Base-by-base conservation (phyloP, 2,113 vertebrate genomes). In the Odocoileus virginianus region DNA sequence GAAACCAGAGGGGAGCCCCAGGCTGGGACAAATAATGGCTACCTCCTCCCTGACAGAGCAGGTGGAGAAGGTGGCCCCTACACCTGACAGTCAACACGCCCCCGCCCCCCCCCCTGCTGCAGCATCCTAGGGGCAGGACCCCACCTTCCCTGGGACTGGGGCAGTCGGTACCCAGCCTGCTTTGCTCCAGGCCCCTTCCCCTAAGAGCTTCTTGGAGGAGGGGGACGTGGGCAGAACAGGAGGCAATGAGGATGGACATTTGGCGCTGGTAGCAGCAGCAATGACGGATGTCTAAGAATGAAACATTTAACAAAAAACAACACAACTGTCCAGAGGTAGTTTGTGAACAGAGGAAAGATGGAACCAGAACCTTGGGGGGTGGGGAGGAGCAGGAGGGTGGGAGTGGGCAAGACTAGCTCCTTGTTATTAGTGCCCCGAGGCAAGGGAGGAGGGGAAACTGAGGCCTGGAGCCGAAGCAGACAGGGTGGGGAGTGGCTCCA, bases 291-390 rank as follows among this genome's bases (percentile, higher is more conserved):
- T 98, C 97, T 96, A 98, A 98, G 98, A 97, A 98, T 98, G 97
- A 98, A 98, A 99, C 98, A 98, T 98, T 61, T 95, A 98, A 98
- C 98, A 93, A 96, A 97, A 97, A 96, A 94, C 93, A 98, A 96
- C 97, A 98, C 98, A 99, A 98, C 97, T 98, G 99, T 99, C 99
- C 99, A 99, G 99, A 99, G 99, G 99, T 99, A 99, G 99, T 99
- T 98, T 99, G 98, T 99, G 98, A 98, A 98, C 98, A 98, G 98
- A 98, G 98, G 96, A 97, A 97, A 98, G 95, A 97, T 97, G 97
- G 96, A 98, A 98, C 98, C 98, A 97, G 97, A 97, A 97, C 97
- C 97, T 86, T 95, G 97, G 97, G 97, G 96, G 96, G 1, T 5
- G 45, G 98, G 98, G 87, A 67, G 95, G 97, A 43, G 96, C 23